A percentile compares a stretch with the other conserved stretches of the same genome.
Evolutionary conservation across 2,888 invertebrate species (phyloP).

Genomic region (Elmis aenea): DNA sequence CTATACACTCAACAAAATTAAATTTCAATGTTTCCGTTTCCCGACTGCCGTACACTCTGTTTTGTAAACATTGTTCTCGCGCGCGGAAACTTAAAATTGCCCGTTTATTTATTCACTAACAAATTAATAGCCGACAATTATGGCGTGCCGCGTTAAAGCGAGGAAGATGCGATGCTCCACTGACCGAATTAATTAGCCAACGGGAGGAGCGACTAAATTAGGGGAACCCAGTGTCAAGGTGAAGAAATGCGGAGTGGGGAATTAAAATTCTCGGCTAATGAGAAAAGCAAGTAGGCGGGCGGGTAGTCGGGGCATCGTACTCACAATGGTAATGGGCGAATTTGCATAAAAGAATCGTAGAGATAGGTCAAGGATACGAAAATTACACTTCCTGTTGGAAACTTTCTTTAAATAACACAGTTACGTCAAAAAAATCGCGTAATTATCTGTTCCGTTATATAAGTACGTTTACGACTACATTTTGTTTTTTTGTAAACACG

Average conservation of each 20-base stretch:
- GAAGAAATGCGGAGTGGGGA: slow-evolving; percentile 31
- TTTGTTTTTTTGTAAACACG: too few species aligned
- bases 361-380: slow-evolving; percentile 29
- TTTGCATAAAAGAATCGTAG: slow-evolving; percentile 30
- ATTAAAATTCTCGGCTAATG: slow-evolving; percentile 31
- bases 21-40: too few species aligned
- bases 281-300: slow-evolving; percentile 24
- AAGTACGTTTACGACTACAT: too few species aligned
- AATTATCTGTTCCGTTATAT: too few species aligned
- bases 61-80: too few species aligned
- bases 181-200: slow-evolving; percentile 42
- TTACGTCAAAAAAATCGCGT: too few species aligned
- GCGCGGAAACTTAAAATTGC: too few species aligned
- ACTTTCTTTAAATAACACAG: too few species aligned
- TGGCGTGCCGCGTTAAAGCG: slow-evolving; percentile 1
- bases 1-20: too few species aligned
- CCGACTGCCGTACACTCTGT: too few species aligned
- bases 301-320: slow-evolving; percentile 19
- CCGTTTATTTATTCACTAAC: too few species aligned
- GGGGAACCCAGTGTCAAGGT: slow-evolving; percentile 40
- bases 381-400: slow-evolving; percentile 5
- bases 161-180: slow-evolving; percentile 35
- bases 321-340: slow-evolving; percentile 21
- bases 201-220: slow-evolving; percentile 32
- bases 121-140: not conserved